Percentiles rank a stretch among this genome's conserved stretches.
These are phyloP conservation scores for Mohoua ochrocephala DNA, from an alignment of 2,113 vertebrate genomes.

Conservation along the genomic window DNA sequence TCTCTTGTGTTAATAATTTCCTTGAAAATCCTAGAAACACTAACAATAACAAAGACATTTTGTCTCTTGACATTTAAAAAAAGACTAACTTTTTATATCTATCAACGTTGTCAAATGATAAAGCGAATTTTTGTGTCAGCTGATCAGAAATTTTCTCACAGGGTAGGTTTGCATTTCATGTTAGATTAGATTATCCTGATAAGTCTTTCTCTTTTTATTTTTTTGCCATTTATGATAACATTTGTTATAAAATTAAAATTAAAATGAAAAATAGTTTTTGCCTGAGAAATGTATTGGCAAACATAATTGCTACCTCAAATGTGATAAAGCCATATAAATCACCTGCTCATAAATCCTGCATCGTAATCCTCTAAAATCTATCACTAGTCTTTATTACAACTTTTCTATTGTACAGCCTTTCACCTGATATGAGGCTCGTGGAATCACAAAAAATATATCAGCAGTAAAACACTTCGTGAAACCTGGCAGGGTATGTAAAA, in stretches of 20 bases:
- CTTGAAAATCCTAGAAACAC: not conserved
- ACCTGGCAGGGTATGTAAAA: not conserved
- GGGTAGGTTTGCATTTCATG: not conserved
- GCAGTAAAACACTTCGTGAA: not conserved
- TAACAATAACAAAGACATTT: not conserved
- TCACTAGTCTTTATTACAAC: not conserved
- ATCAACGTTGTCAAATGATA: not conserved
- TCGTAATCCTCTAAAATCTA: not conserved
- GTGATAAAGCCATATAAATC: conserved; percentile 30
- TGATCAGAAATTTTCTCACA: not conserved
- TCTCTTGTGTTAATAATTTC: not conserved
- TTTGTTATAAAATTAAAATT: conserved; percentile 40
- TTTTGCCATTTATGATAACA: conserved; percentile 2
- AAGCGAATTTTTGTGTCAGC: not conserved
- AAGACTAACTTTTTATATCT: not conserved
- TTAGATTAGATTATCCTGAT: conserved; percentile 1
- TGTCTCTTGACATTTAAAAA: not conserved
- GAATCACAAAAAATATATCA: not conserved
- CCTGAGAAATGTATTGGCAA: conserved; percentile 34
- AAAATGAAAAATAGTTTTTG: conserved; percentile 21
- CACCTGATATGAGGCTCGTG: not conserved
- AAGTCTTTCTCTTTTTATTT: not conserved
- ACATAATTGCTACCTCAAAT: conserved; percentile 30
- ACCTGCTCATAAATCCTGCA: not conserved
- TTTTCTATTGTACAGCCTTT: not conserved